A percentile compares a stretch with the other conserved stretches of the same genome.
Conservation (phyloP, 2,113 vertebrate genomes). For the Thymallus thymallus region DNA sequence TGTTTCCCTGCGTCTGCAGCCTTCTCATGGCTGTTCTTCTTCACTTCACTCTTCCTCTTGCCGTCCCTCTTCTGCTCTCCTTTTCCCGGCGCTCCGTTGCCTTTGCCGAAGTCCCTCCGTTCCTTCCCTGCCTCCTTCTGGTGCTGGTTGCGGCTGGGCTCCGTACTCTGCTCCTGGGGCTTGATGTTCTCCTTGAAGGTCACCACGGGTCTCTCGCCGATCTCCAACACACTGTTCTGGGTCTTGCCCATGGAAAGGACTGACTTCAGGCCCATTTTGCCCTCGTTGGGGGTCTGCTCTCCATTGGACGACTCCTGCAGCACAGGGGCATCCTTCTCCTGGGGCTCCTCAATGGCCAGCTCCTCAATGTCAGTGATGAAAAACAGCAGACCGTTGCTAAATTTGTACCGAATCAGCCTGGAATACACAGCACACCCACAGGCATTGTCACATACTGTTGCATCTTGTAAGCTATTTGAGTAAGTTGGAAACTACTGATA, state of each 20-base stretch:
- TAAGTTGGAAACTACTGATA: no score
- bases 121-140: constrained; percentile 82
- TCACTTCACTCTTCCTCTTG: constrained; percentile 89
- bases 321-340: constrained; percentile 84
- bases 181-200: constrained; percentile 98
- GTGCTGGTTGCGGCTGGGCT: constrained; percentile 76
- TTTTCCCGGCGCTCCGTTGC: constrained; percentile 73
- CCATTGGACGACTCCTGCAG: constrained; percentile 84
- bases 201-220: constrained; percentile 86
- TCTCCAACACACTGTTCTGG: constrained; percentile 80
- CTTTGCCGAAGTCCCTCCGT: constrained; percentile 82
- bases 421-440: constrained; percentile 1
- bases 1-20: constrained; percentile 82
- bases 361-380: constrained; percentile 95
- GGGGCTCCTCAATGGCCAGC: constrained; percentile 84
- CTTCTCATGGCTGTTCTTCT: constrained; percentile 83
- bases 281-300: constrained; percentile 78
- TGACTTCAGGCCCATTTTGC: constrained; percentile 85
- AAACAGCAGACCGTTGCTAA: constrained; percentile 83
- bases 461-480: no score
- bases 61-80: constrained; percentile 86
- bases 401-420: constrained; percentile 90
- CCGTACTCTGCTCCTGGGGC: constrained; percentile 85
- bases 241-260: constrained; percentile 87
- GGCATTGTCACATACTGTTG: no score